phyloP scores from a whole-genome alignment of 2,113 vertebrate genomes.

The Myotis lucifugus region DNA sequence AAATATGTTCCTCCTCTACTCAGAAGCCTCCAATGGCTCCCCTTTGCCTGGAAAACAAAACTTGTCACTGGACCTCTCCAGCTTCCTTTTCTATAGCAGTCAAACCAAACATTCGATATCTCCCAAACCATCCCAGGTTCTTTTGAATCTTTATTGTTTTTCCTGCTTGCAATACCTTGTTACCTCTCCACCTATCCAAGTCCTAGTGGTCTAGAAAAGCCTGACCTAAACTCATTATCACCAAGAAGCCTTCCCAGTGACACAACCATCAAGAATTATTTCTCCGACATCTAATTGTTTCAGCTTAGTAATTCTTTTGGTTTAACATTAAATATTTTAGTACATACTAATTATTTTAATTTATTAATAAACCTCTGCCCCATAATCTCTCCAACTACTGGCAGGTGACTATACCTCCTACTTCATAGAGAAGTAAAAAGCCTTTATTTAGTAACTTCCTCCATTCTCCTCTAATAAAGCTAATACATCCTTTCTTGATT shows the following conservation, averaged over 20 bases:
- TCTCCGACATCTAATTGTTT: constrained; percentile 9
- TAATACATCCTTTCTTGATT: background rate
- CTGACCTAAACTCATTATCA: background rate
- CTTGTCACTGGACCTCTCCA: background rate
- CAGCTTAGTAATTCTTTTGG: background rate
- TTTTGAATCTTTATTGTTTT: background rate
- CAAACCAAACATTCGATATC: background rate
- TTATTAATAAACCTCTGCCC: background rate
- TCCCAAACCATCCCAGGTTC: background rate
- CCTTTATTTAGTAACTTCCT: background rate
- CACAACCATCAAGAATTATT: background rate
- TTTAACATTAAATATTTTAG: background rate
- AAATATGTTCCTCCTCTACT: background rate
- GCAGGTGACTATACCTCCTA: background rate
- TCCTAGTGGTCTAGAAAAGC: background rate
- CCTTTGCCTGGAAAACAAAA: background rate
- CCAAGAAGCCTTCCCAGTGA: background rate
- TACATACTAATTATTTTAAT: background rate
- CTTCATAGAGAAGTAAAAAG: constrained; percentile 26
- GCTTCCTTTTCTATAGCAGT: background rate
- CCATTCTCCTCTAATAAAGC: background rate
- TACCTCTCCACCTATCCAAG: background rate
- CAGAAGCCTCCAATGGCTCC: background rate
- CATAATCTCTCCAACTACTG: background rate
- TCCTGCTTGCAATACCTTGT: background rate